Percentiles rank a stretch among this genome's conserved stretches.
phyloP scores from a whole-genome alignment of 2,888 invertebrate genomes.

The Melolontha melolontha region DNA sequence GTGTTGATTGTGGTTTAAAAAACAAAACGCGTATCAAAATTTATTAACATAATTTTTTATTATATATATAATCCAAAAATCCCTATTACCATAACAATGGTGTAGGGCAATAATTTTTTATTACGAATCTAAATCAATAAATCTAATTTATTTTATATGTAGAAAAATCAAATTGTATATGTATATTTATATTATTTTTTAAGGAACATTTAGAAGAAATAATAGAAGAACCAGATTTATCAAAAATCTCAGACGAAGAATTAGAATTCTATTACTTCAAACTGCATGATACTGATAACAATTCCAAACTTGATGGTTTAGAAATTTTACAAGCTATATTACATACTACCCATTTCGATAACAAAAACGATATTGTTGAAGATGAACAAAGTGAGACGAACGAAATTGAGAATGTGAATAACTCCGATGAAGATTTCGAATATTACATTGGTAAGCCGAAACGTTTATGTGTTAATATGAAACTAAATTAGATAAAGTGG shows the following conservation, averaged over 20 bases:
- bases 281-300: conserved; percentile 90
- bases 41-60: too few species aligned
- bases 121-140: too few species aligned
- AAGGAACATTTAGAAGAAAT: conserved; percentile 63
- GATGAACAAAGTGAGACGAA: conserved; percentile 62
- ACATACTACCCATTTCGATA: conserved; percentile 75
- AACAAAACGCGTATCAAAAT: too few species aligned
- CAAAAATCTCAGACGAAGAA: conserved; percentile 86
- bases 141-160: too few species aligned
- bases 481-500: too few species aligned
- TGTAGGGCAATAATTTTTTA: too few species aligned
- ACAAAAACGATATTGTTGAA: conserved; percentile 62
- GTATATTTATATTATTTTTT: background rate
- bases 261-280: conserved; percentile 88
- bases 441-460: conserved; percentile 65
- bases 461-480: too few species aligned
- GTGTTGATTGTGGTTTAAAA: too few species aligned
- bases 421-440: conserved; percentile 64
- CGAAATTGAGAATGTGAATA: conserved; percentile 62
- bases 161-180: too few species aligned
- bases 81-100: too few species aligned
- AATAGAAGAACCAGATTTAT: conserved; percentile 68
- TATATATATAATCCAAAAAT: too few species aligned
- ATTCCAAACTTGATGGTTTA: conserved; percentile 88
- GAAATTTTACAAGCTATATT: conserved; percentile 88